These are phyloP conservation scores for Merluccius polli DNA, from an alignment of 2,797 vertebrate species.

Conservation along the genomic window DNA sequence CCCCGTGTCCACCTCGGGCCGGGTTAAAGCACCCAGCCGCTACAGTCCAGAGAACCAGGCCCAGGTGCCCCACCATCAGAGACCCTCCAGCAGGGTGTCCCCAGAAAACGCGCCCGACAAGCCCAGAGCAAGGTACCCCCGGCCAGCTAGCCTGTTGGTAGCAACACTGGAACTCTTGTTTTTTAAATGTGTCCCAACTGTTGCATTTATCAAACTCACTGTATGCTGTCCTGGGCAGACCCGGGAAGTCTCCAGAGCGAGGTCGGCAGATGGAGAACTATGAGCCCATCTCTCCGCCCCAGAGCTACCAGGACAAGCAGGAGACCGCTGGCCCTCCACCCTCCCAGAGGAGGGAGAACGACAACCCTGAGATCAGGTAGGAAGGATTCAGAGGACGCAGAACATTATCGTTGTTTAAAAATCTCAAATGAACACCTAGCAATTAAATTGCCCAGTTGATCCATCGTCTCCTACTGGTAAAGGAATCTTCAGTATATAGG, in stretches of 20 bases:
- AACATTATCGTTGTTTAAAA: background rate
- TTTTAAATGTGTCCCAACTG: background rate
- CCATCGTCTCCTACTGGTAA: background rate
- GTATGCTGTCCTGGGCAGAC: conserved; percentile 64
- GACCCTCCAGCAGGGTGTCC: conserved; percentile 85
- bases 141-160: background rate
- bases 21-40: conserved; percentile 81
- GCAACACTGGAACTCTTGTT: background rate
- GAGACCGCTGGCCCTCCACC: conserved; percentile 83
- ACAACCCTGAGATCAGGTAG: conserved; percentile 90
- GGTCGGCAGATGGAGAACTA: conserved; percentile 87
- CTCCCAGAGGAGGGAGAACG: conserved; percentile 81
- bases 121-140: conserved; percentile 81
- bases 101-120: conserved; percentile 89
- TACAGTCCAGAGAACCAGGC: conserved; percentile 90
- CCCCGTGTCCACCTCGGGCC: conserved; percentile 70
- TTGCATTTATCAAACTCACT: background rate
- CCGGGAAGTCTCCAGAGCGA: conserved; percentile 94
- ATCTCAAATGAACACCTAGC: background rate
- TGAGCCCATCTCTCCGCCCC: conserved; percentile 95
- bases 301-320: conserved; percentile 82
- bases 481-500: background rate
- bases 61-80: conserved; percentile 80
- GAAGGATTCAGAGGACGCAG: background rate
- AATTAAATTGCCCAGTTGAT: background rate